Percentiles rank a stretch among this genome's conserved stretches.
phyloP scores from a whole-genome alignment of 1,140 invertebrate species.

The Macrotrachela quadricornifera region DNA sequence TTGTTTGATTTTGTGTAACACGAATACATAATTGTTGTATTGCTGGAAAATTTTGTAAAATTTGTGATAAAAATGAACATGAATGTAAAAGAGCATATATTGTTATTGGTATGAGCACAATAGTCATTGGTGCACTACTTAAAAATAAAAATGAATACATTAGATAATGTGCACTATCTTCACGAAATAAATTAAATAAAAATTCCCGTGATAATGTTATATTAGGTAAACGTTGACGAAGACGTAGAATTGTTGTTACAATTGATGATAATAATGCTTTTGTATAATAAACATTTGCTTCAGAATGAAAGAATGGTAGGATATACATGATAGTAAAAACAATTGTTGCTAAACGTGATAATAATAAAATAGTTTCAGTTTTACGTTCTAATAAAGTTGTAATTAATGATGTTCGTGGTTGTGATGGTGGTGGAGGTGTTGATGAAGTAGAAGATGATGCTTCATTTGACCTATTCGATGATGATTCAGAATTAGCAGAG shows the following conservation, averaged over 20 bases:
- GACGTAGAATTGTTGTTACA: constrained; percentile 66
- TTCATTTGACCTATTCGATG: too few relatives aligned
- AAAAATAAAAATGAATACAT: constrained; percentile 80
- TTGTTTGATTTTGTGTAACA: constrained; percentile 46
- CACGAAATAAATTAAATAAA: constrained; percentile 49
- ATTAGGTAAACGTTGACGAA: too few relatives aligned
- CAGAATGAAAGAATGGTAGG: constrained; percentile 27
- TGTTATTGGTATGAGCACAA: constrained; percentile 63
- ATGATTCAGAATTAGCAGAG: too few relatives aligned
- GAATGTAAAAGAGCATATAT: constrained; percentile 66
- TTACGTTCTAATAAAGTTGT: too few relatives aligned
- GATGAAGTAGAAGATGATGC: too few relatives aligned
- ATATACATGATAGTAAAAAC: not conserved
- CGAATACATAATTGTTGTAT: not conserved
- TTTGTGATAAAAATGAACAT: not conserved
- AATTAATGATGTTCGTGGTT: too few relatives aligned
- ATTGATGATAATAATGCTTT: constrained; percentile 67
- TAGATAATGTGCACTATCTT: constrained; percentile 88
- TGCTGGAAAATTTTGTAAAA: not conserved
- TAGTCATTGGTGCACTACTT: constrained; percentile 53
- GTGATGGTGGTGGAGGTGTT: too few relatives aligned
- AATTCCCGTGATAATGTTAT: constrained; percentile 59
- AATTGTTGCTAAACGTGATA: too few relatives aligned
- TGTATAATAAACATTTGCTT: constrained; percentile 61
- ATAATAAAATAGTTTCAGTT: too few relatives aligned